Percentiles rank a stretch among this genome's conserved stretches.
phyloP scores from a whole-genome alignment of 2,113 vertebrate genomes.

The Pleuronectes platessa region DNA sequence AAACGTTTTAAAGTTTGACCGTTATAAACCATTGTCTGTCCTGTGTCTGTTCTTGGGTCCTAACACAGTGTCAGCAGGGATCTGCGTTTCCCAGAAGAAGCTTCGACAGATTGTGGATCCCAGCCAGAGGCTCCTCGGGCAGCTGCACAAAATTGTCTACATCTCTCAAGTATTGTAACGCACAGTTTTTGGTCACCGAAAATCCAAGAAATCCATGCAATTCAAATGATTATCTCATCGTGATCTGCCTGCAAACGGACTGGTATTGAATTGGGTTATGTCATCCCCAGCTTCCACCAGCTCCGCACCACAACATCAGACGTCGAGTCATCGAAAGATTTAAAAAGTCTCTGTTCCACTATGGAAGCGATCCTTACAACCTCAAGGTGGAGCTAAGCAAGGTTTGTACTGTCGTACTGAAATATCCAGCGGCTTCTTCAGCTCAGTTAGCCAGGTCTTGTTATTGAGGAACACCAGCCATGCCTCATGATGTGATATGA shows the following conservation, averaged over 20 bases:
- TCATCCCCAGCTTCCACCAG: slow-evolving; percentile 86
- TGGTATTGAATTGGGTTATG: not conserved
- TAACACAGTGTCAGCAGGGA: slow-evolving; percentile 82
- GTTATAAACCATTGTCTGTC: not conserved
- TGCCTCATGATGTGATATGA: no score
- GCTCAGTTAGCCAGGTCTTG: no score
- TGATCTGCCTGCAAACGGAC: not conserved
- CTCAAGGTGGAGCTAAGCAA: slow-evolving; percentile 92
- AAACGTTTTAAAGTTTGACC: not conserved
- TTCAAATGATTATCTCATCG: not conserved
- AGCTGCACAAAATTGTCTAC: slow-evolving; percentile 93
- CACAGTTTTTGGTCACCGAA: not conserved
- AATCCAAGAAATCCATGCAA: not conserved
- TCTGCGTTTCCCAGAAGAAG: slow-evolving; percentile 91
- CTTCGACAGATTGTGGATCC: slow-evolving; percentile 91
- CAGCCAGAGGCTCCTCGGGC: slow-evolving; percentile 88
- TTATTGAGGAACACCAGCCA: no score
- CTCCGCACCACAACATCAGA: slow-evolving; percentile 83
- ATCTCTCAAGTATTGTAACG: slow-evolving; percentile 85
- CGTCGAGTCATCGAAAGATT: slow-evolving; percentile 87
- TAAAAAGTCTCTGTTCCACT: slow-evolving; percentile 91
- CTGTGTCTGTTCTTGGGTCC: slow-evolving; percentile 16
- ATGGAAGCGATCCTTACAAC: slow-evolving; percentile 85
- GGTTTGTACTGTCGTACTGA: slow-evolving; percentile 63
- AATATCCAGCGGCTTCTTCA: no score